Percentiles rank a stretch among this genome's conserved stretches.
Conservation (phyloP, 2,113 vertebrate species). For the Lophius piscatorius region DNA sequence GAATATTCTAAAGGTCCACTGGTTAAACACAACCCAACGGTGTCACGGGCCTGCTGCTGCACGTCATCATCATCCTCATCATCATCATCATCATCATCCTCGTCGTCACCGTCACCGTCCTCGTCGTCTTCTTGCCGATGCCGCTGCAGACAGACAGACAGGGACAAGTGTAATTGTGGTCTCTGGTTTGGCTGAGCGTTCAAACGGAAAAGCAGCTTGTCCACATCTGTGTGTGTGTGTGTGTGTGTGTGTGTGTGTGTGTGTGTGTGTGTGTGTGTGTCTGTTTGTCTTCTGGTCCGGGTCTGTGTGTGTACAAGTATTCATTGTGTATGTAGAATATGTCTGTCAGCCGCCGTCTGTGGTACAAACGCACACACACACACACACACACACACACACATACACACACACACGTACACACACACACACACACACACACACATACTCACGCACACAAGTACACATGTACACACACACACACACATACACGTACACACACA, state of each 20-base stretch:
- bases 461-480: slow-evolving; percentile 10
- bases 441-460: too few species aligned
- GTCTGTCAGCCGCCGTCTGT: slow-evolving; percentile 54
- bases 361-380: slow-evolving; percentile 19
- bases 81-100: too few species aligned
- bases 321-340: slow-evolving; percentile 31
- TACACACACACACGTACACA: neutral
- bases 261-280: slow-evolving; percentile 67
- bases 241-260: slow-evolving; percentile 69
- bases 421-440: slow-evolving; percentile 20
- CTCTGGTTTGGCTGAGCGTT: slow-evolving; percentile 73
- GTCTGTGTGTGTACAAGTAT: slow-evolving; percentile 18
- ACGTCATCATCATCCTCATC: too few species aligned
- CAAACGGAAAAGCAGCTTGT: slow-evolving; percentile 74
- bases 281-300: slow-evolving; percentile 59
- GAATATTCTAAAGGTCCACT: too few species aligned
- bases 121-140: too few species aligned
- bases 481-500: slow-evolving; percentile 4
- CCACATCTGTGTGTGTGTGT: slow-evolving; percentile 70
- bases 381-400: slow-evolving; percentile 9
- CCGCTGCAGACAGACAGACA: slow-evolving; percentile 63
- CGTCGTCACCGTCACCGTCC: too few species aligned
- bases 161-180: slow-evolving; percentile 77
- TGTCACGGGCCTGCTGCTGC: too few species aligned
- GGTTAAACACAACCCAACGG: too few species aligned